Base-by-base conservation (phyloP, 2,888 invertebrate species). In the Drosophila lutescens region DNA sequence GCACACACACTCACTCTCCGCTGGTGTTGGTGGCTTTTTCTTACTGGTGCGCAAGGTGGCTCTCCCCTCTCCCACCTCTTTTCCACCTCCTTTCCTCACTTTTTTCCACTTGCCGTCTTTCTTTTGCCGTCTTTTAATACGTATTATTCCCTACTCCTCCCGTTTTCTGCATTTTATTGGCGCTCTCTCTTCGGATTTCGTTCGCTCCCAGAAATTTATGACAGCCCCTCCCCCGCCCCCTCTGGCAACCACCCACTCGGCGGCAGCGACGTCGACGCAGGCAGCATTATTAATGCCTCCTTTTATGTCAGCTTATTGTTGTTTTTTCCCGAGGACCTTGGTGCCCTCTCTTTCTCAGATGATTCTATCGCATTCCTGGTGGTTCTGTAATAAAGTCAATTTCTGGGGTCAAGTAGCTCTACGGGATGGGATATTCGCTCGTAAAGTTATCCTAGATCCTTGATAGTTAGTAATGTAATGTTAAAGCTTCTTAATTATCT, bases 41-140 rank as follows among this genome's bases (percentile, higher is more conserved):
- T 88, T 90, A 90, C 90, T 90, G 90, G 90, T 88, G 82, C 86
- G 82, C 88, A 83, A 89, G 86, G 86, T 90, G 89, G 78, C 82
- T 59, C 40, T 46, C 36, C 56, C 43, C 55, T 26, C 55, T 7
- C 23, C 49, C 26, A 1, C 56, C 23, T 46, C 56, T 2, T 36
- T n/a, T 12, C 15, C 12, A 46, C n/a, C 32, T 55, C 50, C 34
- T 57, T 68, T 62, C 30, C 46, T 38, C 30, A 56, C 20, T 44
- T 61, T 65, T 54, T 58, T 61, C 50, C 66, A n/a, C 34, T 65
- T 51, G 50, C 55, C 40, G 71, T 76, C 50, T 57, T 61, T 61
- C 50, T 41, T 59, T 69, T 56, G 26, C 40, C 34, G 34, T 34
- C 61, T 67, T 67, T 62, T 57, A 60, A 61, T 56, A 50, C 41